A percentile compares a stretch with the other conserved stretches of the same genome.
Conservation (phyloP, 2,113 vertebrate species). For the Crypturellus undulatus region DNA sequence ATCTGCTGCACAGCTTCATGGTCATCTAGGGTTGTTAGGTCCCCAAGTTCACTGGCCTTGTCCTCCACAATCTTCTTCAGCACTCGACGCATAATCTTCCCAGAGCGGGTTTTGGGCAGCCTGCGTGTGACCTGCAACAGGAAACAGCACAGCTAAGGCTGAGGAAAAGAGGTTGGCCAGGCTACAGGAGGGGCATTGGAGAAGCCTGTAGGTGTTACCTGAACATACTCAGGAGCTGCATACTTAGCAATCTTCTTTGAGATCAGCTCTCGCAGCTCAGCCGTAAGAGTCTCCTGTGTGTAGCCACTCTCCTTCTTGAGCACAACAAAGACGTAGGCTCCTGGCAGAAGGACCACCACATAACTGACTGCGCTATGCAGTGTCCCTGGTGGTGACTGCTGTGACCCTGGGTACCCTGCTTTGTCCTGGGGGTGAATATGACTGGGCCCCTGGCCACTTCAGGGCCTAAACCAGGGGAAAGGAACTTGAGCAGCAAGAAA, state of each 20-base stretch:
- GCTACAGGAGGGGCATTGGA: neutral
- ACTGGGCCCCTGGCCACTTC: neutral
- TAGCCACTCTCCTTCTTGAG: conserved; percentile 73
- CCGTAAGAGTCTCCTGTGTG: conserved; percentile 37
- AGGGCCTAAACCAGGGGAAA: fast-evolving
- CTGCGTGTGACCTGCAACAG: conserved; percentile 55
- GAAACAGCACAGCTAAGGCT: neutral
- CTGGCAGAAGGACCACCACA: conserved; percentile 45
- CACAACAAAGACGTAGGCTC: conserved; percentile 79
- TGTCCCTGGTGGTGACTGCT: no score
- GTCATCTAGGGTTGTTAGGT: conserved; percentile 83
- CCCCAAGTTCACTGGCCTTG: conserved; percentile 76
- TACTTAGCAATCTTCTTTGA: conserved; percentile 83
- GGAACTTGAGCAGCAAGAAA: neutral
- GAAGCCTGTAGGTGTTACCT: conserved; percentile 67
- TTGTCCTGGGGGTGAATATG: no score
- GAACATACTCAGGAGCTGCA: conserved; percentile 78
- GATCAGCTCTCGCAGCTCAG: conserved; percentile 72
- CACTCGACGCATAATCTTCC: conserved; percentile 84
- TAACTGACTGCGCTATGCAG: neutral
- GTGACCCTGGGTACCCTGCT: no score
- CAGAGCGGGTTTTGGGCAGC: conserved; percentile 84
- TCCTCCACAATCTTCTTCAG: conserved; percentile 81
- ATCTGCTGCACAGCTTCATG: conserved; percentile 76
- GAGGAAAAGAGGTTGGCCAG: neutral